phyloP scores from a whole-genome alignment of 2,113 vertebrate species.

The Psilopogon haemacephalus region DNA sequence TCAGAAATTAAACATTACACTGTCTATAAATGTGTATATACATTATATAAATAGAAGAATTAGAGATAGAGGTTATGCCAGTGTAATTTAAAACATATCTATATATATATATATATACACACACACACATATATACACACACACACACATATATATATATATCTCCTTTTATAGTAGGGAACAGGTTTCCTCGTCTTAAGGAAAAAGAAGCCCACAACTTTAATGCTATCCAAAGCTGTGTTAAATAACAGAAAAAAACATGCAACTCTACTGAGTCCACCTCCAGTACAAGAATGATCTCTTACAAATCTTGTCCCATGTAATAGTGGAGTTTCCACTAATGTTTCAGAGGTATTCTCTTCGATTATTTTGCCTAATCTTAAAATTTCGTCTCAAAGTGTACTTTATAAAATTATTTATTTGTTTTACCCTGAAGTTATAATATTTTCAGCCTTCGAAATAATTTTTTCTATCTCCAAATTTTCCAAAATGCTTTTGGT shows the following conservation, averaged over 20 bases:
- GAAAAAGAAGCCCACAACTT: neutral
- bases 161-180: neutral
- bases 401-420: neutral
- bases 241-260: neutral
- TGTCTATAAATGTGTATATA: neutral
- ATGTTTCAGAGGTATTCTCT: neutral
- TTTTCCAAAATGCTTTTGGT: neutral
- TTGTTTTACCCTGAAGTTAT: neutral
- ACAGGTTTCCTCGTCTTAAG: neutral
- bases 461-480: neutral
- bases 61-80: neutral
- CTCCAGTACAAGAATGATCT: neutral
- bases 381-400: neutral
- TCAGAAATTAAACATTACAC: neutral
- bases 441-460: neutral
- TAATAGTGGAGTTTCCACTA: neutral
- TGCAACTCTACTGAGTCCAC: neutral
- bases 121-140: no score
- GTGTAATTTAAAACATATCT: no score
- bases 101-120: no score
- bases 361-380: neutral
- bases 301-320: neutral
- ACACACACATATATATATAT: no score
- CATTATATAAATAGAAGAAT: neutral
- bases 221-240: neutral